Evolutionary conservation across 2,888 invertebrate species (phyloP).

Genomic region (Orthonychiurus folsomi): DNA sequence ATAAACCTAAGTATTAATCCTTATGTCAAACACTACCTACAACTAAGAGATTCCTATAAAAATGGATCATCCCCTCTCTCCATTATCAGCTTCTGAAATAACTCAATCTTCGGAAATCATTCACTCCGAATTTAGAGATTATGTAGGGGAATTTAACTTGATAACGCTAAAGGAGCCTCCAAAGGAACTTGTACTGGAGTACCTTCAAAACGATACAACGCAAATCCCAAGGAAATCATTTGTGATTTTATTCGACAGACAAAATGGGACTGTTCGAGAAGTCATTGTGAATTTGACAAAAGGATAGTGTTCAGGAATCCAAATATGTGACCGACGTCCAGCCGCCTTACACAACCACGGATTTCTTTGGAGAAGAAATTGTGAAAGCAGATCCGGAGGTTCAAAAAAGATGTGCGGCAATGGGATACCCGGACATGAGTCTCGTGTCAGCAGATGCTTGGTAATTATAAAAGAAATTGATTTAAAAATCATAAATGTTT

Average conservation of each 20-base stretch:
- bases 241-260: conserved; percentile 22
- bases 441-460: conserved; percentile 29
- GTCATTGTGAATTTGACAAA: conserved; percentile 23
- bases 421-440: conserved; percentile 21
- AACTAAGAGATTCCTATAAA: too few relatives aligned
- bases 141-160: conserved; percentile 28
- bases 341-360: conserved; percentile 25
- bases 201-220: background rate
- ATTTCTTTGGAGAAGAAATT: conserved; percentile 22
- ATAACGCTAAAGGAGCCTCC: conserved; percentile 29
- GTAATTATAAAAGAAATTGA: conserved; percentile 9
- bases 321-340: conserved; percentile 21
- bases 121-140: conserved; percentile 9
- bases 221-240: conserved; percentile 21
- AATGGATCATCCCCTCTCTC: conserved; percentile 36
- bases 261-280: conserved; percentile 19
- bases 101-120: conserved; percentile 19
- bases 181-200: conserved; percentile 18
- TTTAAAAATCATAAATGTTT: background rate
- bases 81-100: conserved; percentile 27
- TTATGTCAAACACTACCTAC: too few relatives aligned
- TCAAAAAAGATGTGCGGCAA: conserved; percentile 15
- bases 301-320: background rate
- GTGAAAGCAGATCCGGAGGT: conserved; percentile 20
- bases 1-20: too few relatives aligned